Percentiles rank a stretch among this genome's conserved stretches.
Conservation (phyloP, 2,888 invertebrate species). For the Cheilosia urbana region DNA sequence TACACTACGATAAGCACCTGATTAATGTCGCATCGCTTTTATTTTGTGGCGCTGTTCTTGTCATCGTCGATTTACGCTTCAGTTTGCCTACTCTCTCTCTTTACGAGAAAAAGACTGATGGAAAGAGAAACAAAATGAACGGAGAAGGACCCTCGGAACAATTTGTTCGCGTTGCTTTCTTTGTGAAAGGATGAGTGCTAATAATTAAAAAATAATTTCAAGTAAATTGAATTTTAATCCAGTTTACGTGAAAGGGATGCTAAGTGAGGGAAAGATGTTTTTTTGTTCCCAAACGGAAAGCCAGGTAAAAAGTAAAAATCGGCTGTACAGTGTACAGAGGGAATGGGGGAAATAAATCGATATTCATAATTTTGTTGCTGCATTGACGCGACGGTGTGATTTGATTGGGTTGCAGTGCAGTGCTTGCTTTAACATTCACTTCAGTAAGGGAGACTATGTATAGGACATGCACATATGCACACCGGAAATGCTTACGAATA, state of each 20-base stretch:
- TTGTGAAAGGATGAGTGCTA: conserved; percentile 52
- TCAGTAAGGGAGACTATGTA: conserved; percentile 14
- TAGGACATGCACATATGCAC: not conserved
- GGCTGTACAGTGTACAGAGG: not conserved
- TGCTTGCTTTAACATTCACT: conserved; percentile 52
- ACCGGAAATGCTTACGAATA: not conserved
- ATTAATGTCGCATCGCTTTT: conserved; percentile 61
- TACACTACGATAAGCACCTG: conserved; percentile 64
- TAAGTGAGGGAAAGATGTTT: conserved; percentile 12
- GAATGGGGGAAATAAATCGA: conserved; percentile 49
- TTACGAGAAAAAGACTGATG: conserved; percentile 17
- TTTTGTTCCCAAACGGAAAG: not conserved
- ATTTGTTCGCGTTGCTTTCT: conserved; percentile 2
- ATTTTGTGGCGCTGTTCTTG: conserved; percentile 6
- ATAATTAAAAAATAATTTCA: conserved; percentile 75
- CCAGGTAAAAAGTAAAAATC: not conserved
- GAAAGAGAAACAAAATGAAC: conserved; percentile 7
- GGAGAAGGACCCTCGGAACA: not conserved
- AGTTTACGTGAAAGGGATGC: conserved; percentile 58
- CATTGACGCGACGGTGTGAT: conserved; percentile 9
- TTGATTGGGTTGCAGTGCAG: conserved; percentile 37
- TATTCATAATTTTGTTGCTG: conserved; percentile 41
- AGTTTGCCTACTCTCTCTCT: not conserved
- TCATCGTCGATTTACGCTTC: conserved; percentile 16
- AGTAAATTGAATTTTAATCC: conserved; percentile 74